Percentiles rank a stretch among this genome's conserved stretches.
These are phyloP conservation scores for Timema podura DNA, from an alignment of 2,888 invertebrate species.

Conservation along the genomic window DNA sequence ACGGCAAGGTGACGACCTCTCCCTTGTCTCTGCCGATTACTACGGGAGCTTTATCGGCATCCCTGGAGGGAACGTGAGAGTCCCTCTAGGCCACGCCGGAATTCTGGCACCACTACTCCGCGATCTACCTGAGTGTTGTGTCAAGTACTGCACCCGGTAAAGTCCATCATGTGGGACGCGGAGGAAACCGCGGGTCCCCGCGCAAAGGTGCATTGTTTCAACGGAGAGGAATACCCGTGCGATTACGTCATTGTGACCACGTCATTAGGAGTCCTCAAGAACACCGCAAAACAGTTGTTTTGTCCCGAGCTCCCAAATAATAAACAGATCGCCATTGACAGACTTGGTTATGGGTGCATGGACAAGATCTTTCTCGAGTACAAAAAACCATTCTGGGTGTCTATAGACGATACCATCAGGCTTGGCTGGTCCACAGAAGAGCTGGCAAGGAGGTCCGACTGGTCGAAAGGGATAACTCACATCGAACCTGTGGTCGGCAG, in stretches of 20 bases:
- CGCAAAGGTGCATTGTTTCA: slow-evolving; percentile 63
- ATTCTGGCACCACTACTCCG: slow-evolving; percentile 62
- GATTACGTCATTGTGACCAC: slow-evolving; percentile 77
- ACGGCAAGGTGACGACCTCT: slow-evolving; percentile 66
- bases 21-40: slow-evolving; percentile 67
- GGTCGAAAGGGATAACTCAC: slow-evolving; percentile 67
- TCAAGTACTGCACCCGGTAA: slow-evolving; percentile 20
- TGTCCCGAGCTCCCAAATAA: slow-evolving; percentile 64
- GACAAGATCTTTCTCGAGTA: slow-evolving; percentile 78
- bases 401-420: slow-evolving; percentile 63
- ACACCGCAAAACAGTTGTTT: slow-evolving; percentile 66
- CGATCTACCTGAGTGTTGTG: slow-evolving; percentile 54
- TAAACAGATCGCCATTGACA: slow-evolving; percentile 65
- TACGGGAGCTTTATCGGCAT: slow-evolving; percentile 64
- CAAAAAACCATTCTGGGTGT: slow-evolving; percentile 67
- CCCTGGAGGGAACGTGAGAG: slow-evolving; percentile 60
- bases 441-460: slow-evolving; percentile 56
- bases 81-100: slow-evolving; percentile 64
- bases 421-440: slow-evolving; percentile 68
- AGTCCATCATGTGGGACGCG: slow-evolving; percentile 49
- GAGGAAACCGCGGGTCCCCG: slow-evolving; percentile 51
- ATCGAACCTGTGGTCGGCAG: slow-evolving; percentile 70
- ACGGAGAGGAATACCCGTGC: slow-evolving; percentile 63
- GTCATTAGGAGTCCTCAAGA: slow-evolving; percentile 74
- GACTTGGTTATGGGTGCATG: slow-evolving; percentile 68